These are phyloP conservation scores for Pipistrellus kuhlii DNA, from an alignment of 2,797 vertebrate genomes.

Conservation along the genomic window DNA sequence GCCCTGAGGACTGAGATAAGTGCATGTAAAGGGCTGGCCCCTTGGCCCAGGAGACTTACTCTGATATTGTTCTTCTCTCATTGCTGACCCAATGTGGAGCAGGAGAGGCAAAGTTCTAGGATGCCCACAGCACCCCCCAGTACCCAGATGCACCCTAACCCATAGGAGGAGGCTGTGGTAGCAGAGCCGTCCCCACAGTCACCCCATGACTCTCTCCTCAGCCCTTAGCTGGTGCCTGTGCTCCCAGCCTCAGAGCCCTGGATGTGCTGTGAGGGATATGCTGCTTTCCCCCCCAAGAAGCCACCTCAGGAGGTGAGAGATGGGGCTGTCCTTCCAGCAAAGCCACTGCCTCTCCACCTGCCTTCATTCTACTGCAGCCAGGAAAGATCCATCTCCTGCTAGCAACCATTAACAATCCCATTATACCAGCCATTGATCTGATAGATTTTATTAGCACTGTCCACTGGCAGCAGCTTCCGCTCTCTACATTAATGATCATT, in stretches of 20 bases:
- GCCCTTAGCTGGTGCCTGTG: rapidly evolving
- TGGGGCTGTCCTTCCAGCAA: neutral
- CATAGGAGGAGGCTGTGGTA: neutral
- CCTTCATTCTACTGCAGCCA: neutral
- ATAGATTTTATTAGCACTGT: constrained; percentile 54
- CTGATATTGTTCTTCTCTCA: neutral
- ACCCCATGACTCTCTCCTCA: neutral
- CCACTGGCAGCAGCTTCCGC: constrained; percentile 52
- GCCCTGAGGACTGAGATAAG: neutral
- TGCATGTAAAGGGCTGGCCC: neutral
- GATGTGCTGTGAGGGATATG: neutral
- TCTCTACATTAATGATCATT: constrained; percentile 64
- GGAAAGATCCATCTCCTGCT: constrained; percentile 37
- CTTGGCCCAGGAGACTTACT: neutral
- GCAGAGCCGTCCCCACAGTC: neutral
- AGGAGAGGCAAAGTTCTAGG: neutral
- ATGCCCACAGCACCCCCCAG: neutral
- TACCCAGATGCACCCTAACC: neutral
- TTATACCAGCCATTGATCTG: constrained; percentile 68
- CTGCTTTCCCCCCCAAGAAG: neutral
- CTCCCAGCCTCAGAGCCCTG: neutral
- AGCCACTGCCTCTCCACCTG: neutral
- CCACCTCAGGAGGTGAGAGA: neutral
- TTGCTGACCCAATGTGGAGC: too few relatives aligned
- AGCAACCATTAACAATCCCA: constrained; percentile 68